phyloP scores from a whole-genome alignment of 2,888 invertebrate genomes.

The Pantelozetes paolii region DNA sequence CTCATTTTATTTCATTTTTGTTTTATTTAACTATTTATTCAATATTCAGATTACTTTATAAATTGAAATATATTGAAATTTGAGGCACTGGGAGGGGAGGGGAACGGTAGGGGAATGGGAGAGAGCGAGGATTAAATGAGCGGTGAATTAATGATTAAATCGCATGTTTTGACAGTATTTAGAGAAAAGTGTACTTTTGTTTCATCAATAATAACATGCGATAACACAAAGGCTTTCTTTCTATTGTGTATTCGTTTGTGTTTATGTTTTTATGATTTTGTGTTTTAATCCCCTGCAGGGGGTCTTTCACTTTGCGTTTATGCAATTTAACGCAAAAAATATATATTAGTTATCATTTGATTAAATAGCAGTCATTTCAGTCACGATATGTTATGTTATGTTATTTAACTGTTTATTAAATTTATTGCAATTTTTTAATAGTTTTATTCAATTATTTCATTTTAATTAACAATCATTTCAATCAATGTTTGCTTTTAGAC shows the following conservation, averaged over 20 bases:
- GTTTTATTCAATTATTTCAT: too few species aligned
- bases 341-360: neutral
- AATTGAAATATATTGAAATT: slow-evolving; percentile 6
- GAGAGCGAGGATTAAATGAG: neutral
- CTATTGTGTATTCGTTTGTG: neutral
- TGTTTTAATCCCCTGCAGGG: slow-evolving; percentile 4
- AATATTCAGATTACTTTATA: neutral
- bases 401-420: too few species aligned
- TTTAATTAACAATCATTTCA: too few species aligned
- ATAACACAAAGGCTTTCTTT: neutral
- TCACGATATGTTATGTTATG: neutral
- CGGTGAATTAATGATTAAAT: slow-evolving; percentile 17
- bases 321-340: too few species aligned
- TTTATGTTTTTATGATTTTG: slow-evolving; percentile 15
- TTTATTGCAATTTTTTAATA: too few species aligned
- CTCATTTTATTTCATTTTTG: neutral
- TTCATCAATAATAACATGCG: neutral
- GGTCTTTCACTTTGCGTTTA: too few species aligned
- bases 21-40: neutral
- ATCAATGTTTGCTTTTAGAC: too few species aligned
- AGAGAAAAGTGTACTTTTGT: neutral
- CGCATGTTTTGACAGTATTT: slow-evolving; percentile 19
- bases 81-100: slow-evolving; percentile 14
- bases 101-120: slow-evolving; percentile 10
- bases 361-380: neutral